A percentile compares a stretch with the other conserved stretches of the same genome.
phyloP scores from a whole-genome alignment of 2,797 vertebrate species.

The Malurus leucopterus region DNA sequence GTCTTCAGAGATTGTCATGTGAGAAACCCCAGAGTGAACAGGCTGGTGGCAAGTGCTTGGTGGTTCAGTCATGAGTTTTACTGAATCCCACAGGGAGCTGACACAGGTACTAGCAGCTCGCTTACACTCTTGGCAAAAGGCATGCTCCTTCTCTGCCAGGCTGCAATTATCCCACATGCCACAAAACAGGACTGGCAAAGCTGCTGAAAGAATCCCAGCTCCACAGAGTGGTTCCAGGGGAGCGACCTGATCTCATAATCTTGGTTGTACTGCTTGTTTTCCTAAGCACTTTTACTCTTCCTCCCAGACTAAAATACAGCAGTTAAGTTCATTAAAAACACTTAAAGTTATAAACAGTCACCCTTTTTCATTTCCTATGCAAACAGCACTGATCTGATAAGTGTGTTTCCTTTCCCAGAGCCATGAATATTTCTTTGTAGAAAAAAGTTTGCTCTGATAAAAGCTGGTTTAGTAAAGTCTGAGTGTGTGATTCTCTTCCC shows the following conservation, averaged over 20 bases:
- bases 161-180: slow-evolving; percentile 5
- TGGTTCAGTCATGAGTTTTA: neutral
- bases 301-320: neutral
- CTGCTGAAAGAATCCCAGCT: neutral
- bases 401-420: slow-evolving; percentile 52
- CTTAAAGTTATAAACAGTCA: slow-evolving; percentile 37
- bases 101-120: neutral
- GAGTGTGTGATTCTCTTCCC: neutral
- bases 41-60: neutral
- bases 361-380: slow-evolving; percentile 55
- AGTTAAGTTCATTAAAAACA: slow-evolving; percentile 31
- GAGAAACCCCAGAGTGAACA: neutral
- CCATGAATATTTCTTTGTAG: neutral
- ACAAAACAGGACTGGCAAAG: neutral
- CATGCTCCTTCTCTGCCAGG: neutral
- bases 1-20: neutral
- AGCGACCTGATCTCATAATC: neutral
- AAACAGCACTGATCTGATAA: slow-evolving; percentile 45
- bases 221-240: neutral
- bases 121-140: neutral
- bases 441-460: slow-evolving; percentile 36
- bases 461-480: neutral
- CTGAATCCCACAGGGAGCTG: neutral
- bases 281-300: slow-evolving; percentile 23
- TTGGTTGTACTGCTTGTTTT: neutral